Evolutionary conservation across 2,888 invertebrate species (phyloP).

Genomic region (Tiliacea citrago): DNA sequence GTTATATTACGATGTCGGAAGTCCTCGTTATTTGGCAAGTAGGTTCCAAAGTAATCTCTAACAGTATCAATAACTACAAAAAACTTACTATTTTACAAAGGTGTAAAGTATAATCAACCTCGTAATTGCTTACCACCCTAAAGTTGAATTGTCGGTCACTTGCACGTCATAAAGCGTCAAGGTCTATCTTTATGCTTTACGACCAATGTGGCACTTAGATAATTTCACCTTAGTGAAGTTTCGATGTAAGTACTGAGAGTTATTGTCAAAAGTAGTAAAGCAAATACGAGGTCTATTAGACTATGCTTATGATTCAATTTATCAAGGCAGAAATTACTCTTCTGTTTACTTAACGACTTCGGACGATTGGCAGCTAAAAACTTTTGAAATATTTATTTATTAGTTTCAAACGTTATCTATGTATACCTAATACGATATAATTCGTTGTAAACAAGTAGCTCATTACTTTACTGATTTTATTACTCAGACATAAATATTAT

Average conservation of each 20-base stretch:
- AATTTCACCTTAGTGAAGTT: too few relatives aligned
- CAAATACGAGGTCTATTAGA: neutral
- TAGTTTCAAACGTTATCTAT: constrained; percentile 22
- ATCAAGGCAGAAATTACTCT: neutral
- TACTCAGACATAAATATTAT: constrained; percentile 19
- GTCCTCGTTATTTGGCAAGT: neutral
- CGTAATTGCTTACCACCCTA: too few relatives aligned
- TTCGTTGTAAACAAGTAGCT: constrained; percentile 15
- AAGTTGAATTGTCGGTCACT: too few relatives aligned
- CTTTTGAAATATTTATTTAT: constrained; percentile 11
- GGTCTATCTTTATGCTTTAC: too few relatives aligned
- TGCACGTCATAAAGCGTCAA: too few relatives aligned
- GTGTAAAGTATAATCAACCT: neutral
- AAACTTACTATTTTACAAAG: neutral
- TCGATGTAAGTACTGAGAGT: too few relatives aligned
- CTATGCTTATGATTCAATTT: neutral
- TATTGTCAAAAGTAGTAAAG: neutral
- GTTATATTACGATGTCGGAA: neutral
- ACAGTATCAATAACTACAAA: neutral
- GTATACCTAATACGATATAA: neutral
- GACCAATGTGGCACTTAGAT: too few relatives aligned
- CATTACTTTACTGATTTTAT: constrained; percentile 11
- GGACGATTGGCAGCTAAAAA: constrained; percentile 7
- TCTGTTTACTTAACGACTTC: neutral
- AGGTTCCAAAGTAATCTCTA: neutral